Base-by-base conservation (phyloP, 1,140 invertebrate species). In the Caenorhabditis inopinata region DNA sequence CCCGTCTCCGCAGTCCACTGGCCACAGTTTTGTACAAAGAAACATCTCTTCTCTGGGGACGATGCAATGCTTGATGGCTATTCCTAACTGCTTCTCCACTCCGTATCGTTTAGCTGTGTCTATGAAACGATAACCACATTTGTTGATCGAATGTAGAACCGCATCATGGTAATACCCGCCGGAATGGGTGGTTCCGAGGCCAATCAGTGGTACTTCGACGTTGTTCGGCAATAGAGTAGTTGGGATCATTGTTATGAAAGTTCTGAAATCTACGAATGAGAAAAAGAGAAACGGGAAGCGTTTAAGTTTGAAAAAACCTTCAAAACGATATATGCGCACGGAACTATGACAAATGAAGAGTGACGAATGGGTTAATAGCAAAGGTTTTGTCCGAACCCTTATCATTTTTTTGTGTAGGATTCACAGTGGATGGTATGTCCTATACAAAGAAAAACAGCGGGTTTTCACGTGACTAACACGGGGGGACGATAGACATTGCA, bases 91-190 rank as follows among this genome's bases (percentile, higher is more conserved):
- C 29, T 46, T 48, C 38, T 83, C 82, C n/a, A 83, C 82, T 12
- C 89, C 89, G 79, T 90, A 90, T 9, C 89, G 79, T 80, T 89
- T 89, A 16, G 89, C 89, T n/a, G 89, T 90, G 81, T 90, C 89
- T 82, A 90, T 89, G 27, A 88, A 83, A 62, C 88, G 79, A 80
- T 90, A 90, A n/a, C 84, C 84, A 79, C 89, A 89, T 16, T 89
- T 74, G 80, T 86, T 84, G 14, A 90, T 78, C 11, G 89, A 89
- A 83, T 87, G 87, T 32, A 90, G 85, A 23, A 90, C 89, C 21
- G 88, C 87, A 23, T 87, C 85, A 62, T 90, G 89, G 53, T 85
- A 86, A 76, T 90, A 90, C 11, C 89, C 89, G 51, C 89, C 89
- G 84, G 86, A 84, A 82, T 90, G 89, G 38, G 89, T 90, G n/a